Base-by-base conservation (phyloP, 2,888 invertebrate genomes). In the Iphiclides podalirius region DNA sequence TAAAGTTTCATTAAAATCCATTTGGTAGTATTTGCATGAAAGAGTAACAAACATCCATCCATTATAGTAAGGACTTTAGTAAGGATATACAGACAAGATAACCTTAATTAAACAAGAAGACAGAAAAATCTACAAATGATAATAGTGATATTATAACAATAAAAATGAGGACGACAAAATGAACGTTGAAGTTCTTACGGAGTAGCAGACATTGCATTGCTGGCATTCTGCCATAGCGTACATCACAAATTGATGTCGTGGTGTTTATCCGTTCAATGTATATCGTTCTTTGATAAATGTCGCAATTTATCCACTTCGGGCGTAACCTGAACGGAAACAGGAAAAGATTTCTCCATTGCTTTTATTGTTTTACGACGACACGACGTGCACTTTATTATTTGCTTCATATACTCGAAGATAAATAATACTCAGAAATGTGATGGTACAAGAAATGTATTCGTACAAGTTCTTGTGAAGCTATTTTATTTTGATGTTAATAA, bases 191-290 rank as follows among this genome's bases (percentile, higher is more conserved):
- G 23, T 48, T 33, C 11, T 23, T 36, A 49, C 23, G 12, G 23
- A 13, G 38, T 37, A 43, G 42, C 11, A 40, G 31, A 23, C 37
- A 15, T 43, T 48, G 20, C 48, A 31, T 37, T 34, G 46, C 46
- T 37, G 51, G 46, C 51, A n/a, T 37, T 15, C 41, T 38, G 46
- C 42, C 38, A 51, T 15, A 37, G 13, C 46, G 46, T 20, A 41
- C 37, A 46, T 51, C 41, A 34, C 51, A 37, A 46, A 51, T 41
- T 46, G 46, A 45, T 46, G 45, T 38, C 46, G 37, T 33, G 9
- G 36, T 46, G 45, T 45, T 51, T 51, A 51, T 46, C 33, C 51
- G 36, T 40, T 46, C 45, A 46, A 23, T 46, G 47, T 52, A 26
- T 42, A 42, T 38, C 37, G 40, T 17, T 39, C 15, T 40, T 39